Percentiles rank a stretch among this genome's conserved stretches.
Conservation (phyloP, 1,140 invertebrate genomes). For the Pentalonia nigronervosa region DNA sequence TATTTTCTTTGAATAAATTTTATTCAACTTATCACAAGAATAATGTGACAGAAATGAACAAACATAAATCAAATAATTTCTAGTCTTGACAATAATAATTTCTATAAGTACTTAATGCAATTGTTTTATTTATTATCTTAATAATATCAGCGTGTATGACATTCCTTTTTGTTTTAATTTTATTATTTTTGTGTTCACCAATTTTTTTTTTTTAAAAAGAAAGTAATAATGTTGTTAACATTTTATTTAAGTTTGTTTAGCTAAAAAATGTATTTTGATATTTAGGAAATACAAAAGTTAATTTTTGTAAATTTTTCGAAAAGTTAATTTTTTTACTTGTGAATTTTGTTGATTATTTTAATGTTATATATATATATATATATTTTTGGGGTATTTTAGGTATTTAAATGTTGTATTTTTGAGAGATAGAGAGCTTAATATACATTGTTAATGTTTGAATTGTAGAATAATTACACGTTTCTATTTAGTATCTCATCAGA, state of each 20-base stretch:
- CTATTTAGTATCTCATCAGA: neutral
- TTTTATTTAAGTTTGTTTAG: constrained; percentile 2
- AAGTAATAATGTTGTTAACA: neutral
- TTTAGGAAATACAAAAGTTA: neutral
- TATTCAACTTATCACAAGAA: neutral
- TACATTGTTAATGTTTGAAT: constrained; percentile 7
- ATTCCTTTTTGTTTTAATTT: constrained; percentile 15
- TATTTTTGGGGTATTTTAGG: neutral
- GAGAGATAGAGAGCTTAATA: neutral
- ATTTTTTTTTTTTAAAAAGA: neutral
- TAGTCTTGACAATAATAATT: constrained; percentile 51
- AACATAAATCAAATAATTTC: constrained; percentile 34
- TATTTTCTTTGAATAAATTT: neutral
- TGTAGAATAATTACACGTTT: neutral
- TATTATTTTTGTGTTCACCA: neutral
- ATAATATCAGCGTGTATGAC: neutral
- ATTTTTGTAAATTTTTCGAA: constrained; percentile 31
- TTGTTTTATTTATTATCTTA: neutral
- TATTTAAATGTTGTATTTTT: constrained; percentile 23
- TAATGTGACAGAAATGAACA: neutral
- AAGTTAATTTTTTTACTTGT: constrained; percentile 43
- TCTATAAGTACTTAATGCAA: constrained; percentile 20
- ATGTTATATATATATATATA: constrained; percentile 4
- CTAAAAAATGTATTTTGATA: neutral
- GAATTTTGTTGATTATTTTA: constrained; percentile 30